Evolutionary conservation across 2,888 invertebrate genomes (phyloP), one percentile per base, ranked within the genome.

Genomic region (Mesorhabditis spiculigera): DNA sequence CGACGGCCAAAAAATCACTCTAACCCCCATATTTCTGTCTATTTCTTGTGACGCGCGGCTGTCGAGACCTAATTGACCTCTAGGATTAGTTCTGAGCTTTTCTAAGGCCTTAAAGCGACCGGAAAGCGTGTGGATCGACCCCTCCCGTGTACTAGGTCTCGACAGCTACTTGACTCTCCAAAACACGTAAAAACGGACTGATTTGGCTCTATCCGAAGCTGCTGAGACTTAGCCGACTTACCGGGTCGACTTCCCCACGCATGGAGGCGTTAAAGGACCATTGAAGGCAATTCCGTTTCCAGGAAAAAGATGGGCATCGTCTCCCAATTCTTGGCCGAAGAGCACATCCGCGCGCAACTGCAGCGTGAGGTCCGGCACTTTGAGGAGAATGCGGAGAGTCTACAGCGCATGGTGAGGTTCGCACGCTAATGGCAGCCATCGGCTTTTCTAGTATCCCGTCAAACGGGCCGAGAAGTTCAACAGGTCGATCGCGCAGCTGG

Each of bases 321-420:
- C 86, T 96, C 96, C 0, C 95, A 96, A 87, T 97, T 97, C 86
- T 91, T 98, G 87, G 96, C 92, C 86, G 96, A 97, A 86, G 98
- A 98, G 87, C 95, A 95, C 84, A 95, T 98, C 67, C 95, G 96
- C 87, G 95, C 95, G 0, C 90, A 94, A 70, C 89, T 98, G 4
- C 90, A 93, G 77, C 94, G 94, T 84, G 89, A 86, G 68, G 78
- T 78, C 4, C 90, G 92, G 78, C 91, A 90, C 85, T 93, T 94
- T 84, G 90, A 91, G 74, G 94, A 95, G 82, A 91, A 90, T 80
- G 90, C 91, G 81, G 88, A 86, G 72, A 88, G 89, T 65, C 88
- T 90, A 75, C 90, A 90, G 78, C 91, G 91, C 78, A 91, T 87
- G 86, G 88, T 88, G 69, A 16, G 43, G n/a, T 45, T 6, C 16